Percentiles rank a stretch among this genome's conserved stretches.
Conservation (phyloP, 2,113 vertebrate genomes). For the Trochalopteron elliotii region DNA sequence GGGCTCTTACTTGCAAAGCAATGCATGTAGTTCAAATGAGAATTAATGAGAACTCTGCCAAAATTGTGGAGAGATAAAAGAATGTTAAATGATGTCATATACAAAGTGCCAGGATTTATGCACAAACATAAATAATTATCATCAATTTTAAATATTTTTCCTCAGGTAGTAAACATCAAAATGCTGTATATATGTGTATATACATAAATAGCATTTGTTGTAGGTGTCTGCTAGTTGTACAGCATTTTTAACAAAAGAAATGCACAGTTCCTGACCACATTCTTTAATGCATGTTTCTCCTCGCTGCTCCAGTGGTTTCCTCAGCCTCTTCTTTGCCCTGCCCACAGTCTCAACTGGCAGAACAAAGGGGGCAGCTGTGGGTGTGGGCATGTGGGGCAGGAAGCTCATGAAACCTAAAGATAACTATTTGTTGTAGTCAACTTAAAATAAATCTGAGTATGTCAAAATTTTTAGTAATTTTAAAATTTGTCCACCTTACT, state of each 20-base stretch:
- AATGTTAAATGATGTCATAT: neutral
- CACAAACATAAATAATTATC: neutral
- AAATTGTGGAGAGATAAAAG: neutral
- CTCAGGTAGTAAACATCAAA: neutral
- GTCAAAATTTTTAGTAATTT: neutral
- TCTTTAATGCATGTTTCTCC: neutral
- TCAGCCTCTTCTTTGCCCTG: neutral
- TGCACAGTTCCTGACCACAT: rapidly evolving
- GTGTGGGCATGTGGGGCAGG: rapidly evolving
- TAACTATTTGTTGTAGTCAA: neutral
- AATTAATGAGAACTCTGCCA: neutral
- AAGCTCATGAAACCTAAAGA: neutral
- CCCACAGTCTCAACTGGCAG: neutral
- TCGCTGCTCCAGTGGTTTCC: neutral
- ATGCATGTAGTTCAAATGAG: neutral
- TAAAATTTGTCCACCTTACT: neutral
- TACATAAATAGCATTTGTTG: neutral
- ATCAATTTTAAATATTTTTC: neutral
- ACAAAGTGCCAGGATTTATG: neutral
- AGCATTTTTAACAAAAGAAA: neutral
- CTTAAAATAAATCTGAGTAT: neutral
- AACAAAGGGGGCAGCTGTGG: rapidly evolving
- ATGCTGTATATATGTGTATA: neutral
- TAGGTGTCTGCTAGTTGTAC: neutral
- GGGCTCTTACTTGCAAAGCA: slow-evolving; percentile 11